Evolutionary conservation across 2,888 invertebrate genomes (phyloP), one percentile per base, ranked within the genome.

Genomic region (Therioaphis trifolii): DNA sequence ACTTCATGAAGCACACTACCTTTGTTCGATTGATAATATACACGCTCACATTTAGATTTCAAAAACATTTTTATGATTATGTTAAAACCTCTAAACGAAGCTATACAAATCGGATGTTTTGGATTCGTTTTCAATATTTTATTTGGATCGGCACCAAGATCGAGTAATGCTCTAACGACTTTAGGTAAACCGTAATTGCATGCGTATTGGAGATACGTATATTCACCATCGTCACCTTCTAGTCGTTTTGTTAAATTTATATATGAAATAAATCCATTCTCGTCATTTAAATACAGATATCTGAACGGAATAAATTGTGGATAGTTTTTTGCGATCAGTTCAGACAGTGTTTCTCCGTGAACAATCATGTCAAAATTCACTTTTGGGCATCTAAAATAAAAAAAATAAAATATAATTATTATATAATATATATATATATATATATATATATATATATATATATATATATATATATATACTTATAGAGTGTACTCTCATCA

Each of bases 161-260:
- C 86, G 4, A 89, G 76, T n/a, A 89, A 85, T 46, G 86, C 85
- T 14, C 84, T 90, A 85, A 87, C 89, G 86, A 89, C 90, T 86
- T 89, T 90, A 85, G 90, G 89, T 68, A 91, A 87, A 77, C 91
- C 90, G 87, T 90, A 91, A 75, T 91, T 90, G 71, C 93, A 91
- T 69, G 93, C 92, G 69, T 92, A 89, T 85, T 91, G 91, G n/a
- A 93, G 89, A 14, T 93, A 91, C 72, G 90, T 89, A 84, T 87
- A 88, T 27, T 88, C 88, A 84, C 91, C 91, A 85, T 91, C 91
- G 24, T 89, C 88, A 85, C 90, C 89, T 84, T 89, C 87, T 11
- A 88, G 86, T 87, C n/a, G n/a, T n/a, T n/a, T n/a, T n/a, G n/a
- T 24, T n/a, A 49, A 68, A 79, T 46, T 21, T 49, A 49, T 29